Base-by-base conservation (phyloP, 1,140 invertebrate species). In the Aphis craccivora region DNA sequence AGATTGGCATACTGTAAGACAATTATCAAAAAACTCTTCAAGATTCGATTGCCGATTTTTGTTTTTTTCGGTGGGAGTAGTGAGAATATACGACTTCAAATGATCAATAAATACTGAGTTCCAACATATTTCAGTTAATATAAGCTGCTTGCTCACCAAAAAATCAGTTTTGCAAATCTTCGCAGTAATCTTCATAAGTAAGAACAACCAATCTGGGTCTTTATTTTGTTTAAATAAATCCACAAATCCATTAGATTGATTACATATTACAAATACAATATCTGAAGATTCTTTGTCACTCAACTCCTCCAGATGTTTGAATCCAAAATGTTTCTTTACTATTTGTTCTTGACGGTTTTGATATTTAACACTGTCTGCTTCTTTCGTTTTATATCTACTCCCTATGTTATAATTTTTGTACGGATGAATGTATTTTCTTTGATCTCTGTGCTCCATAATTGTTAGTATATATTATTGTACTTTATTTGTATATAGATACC, bases 121-220 rank as follows among this genome's bases (percentile, higher is more conserved):
- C 23, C 40, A 86, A 86, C 37, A 43, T 45, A 89, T 60, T 60
- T 93, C 35, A 81, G 40, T 45, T 37, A 94, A 43, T 53, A 94
- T 67, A 18, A 55, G 23, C 22, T 35, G 45, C 83, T 89, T 92
- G 23, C 51, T 55, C 11, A 53, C n/a, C 6, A 90, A 22, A 48
- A 67, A 88, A 48, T 94, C 94, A 14, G 94, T 88, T 2, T 55
- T 9, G 30, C 67, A 90, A 40, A 94, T 83, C 76, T 93, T 93
- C 1, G 67, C 83, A 23, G 89, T 81, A 30, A 93, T 67, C 20
- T 93, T 81, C n/a, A 94, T 83, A 25, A 94, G 93, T 22, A 94
- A 90, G 35, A 94, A 81, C 5, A 94, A 37, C 92, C 92, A 93
- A 40, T 94, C 94, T 37, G 94, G 92, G 45, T 93, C 86, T 87